A percentile compares a stretch with the other conserved stretches of the same genome.
phyloP scores from a whole-genome alignment of 2,888 invertebrate genomes.

The Caenorhabditis becei region DNA sequence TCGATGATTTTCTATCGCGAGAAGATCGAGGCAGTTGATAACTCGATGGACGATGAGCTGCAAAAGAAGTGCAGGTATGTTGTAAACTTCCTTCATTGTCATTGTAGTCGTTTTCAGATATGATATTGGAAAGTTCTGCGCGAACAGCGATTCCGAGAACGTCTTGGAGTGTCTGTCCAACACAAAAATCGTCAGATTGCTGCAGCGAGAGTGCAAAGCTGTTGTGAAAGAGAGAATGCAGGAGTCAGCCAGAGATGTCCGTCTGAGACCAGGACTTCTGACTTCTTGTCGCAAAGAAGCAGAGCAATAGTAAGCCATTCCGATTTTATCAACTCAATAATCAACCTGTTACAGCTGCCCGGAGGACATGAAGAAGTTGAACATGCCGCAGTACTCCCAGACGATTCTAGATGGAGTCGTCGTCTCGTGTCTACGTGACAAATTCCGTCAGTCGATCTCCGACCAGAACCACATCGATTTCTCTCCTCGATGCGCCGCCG shows the following conservation, averaged over 20 bases:
- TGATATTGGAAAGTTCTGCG: constrained; percentile 83
- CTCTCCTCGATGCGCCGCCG: constrained; percentile 59
- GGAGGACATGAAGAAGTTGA: constrained; percentile 77
- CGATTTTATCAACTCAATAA: neutral
- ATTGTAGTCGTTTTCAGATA: constrained; percentile 33
- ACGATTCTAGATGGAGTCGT: constrained; percentile 75
- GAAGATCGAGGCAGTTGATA: constrained; percentile 82
- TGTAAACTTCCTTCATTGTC: too few species aligned
- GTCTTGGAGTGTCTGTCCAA: constrained; percentile 80
- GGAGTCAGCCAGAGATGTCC: constrained; percentile 86
- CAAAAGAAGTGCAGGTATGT: constrained; percentile 87
- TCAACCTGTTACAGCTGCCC: constrained; percentile 71
- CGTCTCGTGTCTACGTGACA: constrained; percentile 76
- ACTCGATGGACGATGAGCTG: constrained; percentile 80
- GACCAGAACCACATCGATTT: constrained; percentile 62
- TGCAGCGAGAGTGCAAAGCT: constrained; percentile 75
- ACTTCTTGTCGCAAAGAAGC: constrained; percentile 87
- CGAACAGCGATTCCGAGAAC: constrained; percentile 68
- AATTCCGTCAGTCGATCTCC: constrained; percentile 72
- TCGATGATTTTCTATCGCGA: constrained; percentile 83
- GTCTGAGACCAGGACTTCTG: constrained; percentile 91
- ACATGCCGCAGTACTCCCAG: constrained; percentile 73
- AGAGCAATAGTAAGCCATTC: constrained; percentile 81
- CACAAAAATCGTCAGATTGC: constrained; percentile 77
- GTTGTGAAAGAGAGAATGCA: constrained; percentile 74